phyloP scores from a whole-genome alignment of 2,113 vertebrate genomes.

The Puma concolor region DNA sequence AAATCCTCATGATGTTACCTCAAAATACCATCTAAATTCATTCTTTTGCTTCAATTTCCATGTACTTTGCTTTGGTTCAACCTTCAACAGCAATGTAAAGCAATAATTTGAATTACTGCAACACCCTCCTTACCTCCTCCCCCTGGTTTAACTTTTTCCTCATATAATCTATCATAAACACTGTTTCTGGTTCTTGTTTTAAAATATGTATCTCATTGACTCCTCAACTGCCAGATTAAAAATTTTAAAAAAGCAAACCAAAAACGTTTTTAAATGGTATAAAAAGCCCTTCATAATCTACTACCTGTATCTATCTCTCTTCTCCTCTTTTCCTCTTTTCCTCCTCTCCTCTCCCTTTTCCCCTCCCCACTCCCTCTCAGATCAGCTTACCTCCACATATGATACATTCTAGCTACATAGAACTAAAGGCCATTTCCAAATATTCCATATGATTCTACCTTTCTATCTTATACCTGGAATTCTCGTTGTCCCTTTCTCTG shows the following conservation, averaged over 20 bases:
- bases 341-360: rapidly evolving
- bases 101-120: background rate
- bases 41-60: background rate
- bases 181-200: background rate
- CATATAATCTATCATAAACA: background rate
- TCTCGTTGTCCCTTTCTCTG: background rate
- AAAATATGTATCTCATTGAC: background rate
- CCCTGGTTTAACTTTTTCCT: background rate
- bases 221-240: background rate
- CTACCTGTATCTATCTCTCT: rapidly evolving
- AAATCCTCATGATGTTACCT: background rate
- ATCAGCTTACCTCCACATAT: background rate
- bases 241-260: background rate
- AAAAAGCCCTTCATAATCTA: background rate
- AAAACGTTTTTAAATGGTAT: background rate
- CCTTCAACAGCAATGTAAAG: background rate
- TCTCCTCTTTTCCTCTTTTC: rapidly evolving
- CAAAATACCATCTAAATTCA: background rate
- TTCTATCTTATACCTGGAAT: background rate
- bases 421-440: background rate
- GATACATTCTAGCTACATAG: background rate
- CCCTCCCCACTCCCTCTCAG: background rate
- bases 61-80: background rate
- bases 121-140: background rate
- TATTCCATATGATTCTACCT: background rate